A percentile compares a stretch with the other conserved stretches of the same genome.
Evolutionary conservation across 2,113 vertebrate genomes (phyloP).

Genomic region (Thunnus thynnus): DNA sequence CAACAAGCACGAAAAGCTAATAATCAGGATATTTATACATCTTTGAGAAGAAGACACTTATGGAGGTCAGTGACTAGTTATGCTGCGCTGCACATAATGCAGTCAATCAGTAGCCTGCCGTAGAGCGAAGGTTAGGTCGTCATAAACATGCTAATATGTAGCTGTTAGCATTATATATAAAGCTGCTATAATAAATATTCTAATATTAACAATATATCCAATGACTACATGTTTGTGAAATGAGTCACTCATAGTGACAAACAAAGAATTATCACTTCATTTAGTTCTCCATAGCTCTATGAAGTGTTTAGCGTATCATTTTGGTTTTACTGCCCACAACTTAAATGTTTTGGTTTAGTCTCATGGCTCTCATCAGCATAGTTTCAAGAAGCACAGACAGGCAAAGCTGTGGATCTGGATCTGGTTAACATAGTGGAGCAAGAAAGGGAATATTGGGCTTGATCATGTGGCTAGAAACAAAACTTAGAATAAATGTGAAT

Average conservation of each 20-base stretch:
- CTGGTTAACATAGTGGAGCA: too few species aligned
- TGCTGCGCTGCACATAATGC: too few species aligned
- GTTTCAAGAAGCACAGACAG: too few species aligned
- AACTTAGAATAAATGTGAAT: too few species aligned
- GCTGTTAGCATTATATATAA: neutral
- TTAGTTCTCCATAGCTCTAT: neutral
- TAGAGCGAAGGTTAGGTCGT: neutral
- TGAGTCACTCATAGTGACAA: neutral
- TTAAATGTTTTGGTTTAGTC: too few species aligned
- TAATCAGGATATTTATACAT: neutral
- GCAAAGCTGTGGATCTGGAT: too few species aligned
- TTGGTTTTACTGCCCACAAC: too few species aligned
- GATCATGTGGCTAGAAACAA: too few species aligned
- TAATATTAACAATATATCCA: too few species aligned
- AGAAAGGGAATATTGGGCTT: too few species aligned
- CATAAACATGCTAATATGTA: neutral
- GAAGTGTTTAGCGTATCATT: neutral
- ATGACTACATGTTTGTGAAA: too few species aligned
- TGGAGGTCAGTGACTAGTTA: neutral
- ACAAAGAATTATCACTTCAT: neutral
- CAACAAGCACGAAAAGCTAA: conserved; percentile 3
- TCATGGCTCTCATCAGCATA: too few species aligned
- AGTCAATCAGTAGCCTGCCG: neutral
- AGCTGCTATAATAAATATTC: neutral
- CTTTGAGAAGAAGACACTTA: neutral